Percentiles rank a stretch among this genome's conserved stretches.
Evolutionary conservation across 2,888 invertebrate genomes (phyloP).

Genomic region (Rotaria sp.): DNA sequence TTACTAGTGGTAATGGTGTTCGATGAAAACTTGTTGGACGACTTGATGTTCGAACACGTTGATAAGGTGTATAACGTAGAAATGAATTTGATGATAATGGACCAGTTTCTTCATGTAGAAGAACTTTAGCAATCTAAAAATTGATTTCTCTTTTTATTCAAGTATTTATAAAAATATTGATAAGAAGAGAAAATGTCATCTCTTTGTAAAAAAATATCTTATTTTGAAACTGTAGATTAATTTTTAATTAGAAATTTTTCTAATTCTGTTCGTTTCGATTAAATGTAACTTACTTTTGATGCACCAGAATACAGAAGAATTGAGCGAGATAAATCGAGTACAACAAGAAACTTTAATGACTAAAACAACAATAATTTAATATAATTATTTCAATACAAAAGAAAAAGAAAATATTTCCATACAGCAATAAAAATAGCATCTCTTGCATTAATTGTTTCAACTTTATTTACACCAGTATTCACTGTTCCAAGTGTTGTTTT

Average conservation of each 20-base stretch:
- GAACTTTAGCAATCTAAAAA: constrained; percentile 26
- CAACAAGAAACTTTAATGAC: constrained; percentile 5
- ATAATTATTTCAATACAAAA: background rate
- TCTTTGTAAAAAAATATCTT: no score
- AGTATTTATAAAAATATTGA: no score
- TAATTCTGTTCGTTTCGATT: no score
- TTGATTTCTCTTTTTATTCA: no score
- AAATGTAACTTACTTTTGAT: background rate
- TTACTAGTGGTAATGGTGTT: background rate
- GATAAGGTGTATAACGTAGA: constrained; percentile 16
- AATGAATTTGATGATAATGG: background rate
- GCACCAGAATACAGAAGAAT: constrained; percentile 4
- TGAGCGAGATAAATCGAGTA: background rate
- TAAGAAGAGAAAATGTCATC: no score
- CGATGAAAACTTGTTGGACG: constrained; percentile 11
- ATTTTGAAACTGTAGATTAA: no score
- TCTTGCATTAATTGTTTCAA: background rate
- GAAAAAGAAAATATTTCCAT: background rate
- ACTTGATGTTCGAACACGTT: constrained; percentile 28
- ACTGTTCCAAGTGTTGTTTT: constrained; percentile 15
- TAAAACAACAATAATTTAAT: background rate
- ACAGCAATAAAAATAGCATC: constrained; percentile 3
- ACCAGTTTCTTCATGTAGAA: constrained; percentile 16
- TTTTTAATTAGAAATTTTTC: no score
- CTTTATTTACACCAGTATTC: background rate